phyloP scores from a whole-genome alignment of 2,113 vertebrate species.

The Heteronetta atricapilla region DNA sequence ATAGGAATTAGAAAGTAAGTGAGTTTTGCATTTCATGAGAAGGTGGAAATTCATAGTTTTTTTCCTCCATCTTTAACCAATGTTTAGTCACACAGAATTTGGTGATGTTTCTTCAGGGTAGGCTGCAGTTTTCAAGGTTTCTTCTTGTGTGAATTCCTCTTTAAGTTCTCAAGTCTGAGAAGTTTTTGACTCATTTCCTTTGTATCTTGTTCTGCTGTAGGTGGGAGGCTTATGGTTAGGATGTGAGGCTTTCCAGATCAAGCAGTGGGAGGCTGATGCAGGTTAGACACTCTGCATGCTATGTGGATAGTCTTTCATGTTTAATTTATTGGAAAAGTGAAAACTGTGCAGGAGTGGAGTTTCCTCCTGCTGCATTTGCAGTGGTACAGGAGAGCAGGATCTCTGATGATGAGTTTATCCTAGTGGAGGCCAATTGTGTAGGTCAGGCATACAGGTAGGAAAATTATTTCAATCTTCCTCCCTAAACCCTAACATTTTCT shows the following conservation, averaged over 20 bases:
- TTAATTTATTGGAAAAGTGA: constrained; percentile 2
- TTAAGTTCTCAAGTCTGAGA: background rate
- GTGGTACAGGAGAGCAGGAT: background rate
- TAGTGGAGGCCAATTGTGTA: background rate
- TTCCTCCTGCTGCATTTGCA: background rate
- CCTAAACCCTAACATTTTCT: background rate
- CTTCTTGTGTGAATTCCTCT: background rate
- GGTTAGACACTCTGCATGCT: background rate
- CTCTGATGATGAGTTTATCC: background rate
- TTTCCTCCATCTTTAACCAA: background rate
- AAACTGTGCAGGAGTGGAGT: background rate
- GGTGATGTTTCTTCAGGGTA: background rate
- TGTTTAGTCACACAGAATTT: background rate
- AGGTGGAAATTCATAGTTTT: background rate
- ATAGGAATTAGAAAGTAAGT: background rate
- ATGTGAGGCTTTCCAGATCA: background rate
- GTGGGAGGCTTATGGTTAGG: background rate
- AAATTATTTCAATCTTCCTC: background rate
- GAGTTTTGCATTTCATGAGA: background rate
- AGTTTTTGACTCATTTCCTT: background rate
- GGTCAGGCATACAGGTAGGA: background rate
- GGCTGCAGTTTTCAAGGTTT: background rate
- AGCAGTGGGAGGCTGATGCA: background rate
- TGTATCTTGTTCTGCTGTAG: background rate
- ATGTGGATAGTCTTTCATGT: background rate